These are phyloP conservation scores for Seira musarum DNA, from an alignment of 2,888 invertebrate genomes.

Conservation along the genomic window DNA sequence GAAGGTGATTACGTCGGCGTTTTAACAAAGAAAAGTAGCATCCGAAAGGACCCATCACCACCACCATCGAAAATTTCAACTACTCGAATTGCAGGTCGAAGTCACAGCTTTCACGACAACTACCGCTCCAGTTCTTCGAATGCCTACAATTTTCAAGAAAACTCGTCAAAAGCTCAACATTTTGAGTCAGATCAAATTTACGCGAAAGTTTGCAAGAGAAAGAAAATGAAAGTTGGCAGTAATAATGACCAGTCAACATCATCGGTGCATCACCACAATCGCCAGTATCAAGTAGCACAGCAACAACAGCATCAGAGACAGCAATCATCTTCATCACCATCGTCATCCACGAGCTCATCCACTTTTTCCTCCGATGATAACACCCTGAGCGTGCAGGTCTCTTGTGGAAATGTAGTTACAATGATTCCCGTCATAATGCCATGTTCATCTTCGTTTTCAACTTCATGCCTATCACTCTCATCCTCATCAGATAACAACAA, in stretches of 20 bases:
- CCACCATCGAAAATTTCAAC: not conserved
- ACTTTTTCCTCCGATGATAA: not conserved
- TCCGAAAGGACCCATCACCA: too few species aligned
- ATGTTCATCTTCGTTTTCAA: slow-evolving; percentile 45
- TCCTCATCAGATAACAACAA: slow-evolving; percentile 56
- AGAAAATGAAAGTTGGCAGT: slow-evolving; percentile 32
- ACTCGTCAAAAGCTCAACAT: not conserved
- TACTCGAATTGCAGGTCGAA: slow-evolving; percentile 36
- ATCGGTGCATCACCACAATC: not conserved
- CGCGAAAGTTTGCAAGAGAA: slow-evolving; percentile 55
- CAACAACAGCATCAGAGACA: slow-evolving; percentile 7
- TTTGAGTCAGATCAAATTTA: slow-evolving; percentile 49
- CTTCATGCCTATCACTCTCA: slow-evolving; percentile 50
- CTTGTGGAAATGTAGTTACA: slow-evolving; percentile 53
- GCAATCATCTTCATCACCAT: not conserved
- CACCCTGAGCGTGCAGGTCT: slow-evolving; percentile 39
- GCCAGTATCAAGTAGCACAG: not conserved
- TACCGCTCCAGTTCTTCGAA: slow-evolving; percentile 22
- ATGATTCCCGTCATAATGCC: slow-evolving; percentile 57
- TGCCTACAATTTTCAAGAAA: slow-evolving; percentile 33
- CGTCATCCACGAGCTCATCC: not conserved
- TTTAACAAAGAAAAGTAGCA: too few species aligned
- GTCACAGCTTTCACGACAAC: slow-evolving; percentile 54
- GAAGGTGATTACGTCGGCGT: too few species aligned
- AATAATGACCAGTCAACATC: too few species aligned